Conservation (phyloP, 2,888 invertebrate species). For the Priocnemis perturbator region DNA sequence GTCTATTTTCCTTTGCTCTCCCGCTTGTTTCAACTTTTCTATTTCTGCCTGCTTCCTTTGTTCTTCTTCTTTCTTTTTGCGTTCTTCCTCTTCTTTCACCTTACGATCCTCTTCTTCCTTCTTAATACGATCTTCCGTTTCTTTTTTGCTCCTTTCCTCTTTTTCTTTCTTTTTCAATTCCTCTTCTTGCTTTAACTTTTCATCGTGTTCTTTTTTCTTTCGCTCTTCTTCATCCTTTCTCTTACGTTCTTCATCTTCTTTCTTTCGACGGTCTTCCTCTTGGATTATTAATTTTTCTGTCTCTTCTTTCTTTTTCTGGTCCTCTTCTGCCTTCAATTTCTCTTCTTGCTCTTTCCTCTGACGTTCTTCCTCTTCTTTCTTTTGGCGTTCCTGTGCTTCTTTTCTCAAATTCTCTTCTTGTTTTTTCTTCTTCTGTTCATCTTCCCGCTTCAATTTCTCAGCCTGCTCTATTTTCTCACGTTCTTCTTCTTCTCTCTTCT, state of each 20-base stretch:
- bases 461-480: not conserved
- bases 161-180: conserved; percentile 34
- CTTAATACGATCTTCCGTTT: conserved; percentile 36
- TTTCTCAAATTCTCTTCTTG: conserved; percentile 9
- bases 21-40: conserved; percentile 50
- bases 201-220: not conserved
- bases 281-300: too few species aligned
- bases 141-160: conserved; percentile 35
- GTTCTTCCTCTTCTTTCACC: conserved; percentile 31
- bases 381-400: conserved; percentile 18
- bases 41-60: conserved; percentile 65
- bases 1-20: conserved; percentile 44
- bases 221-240: conserved; percentile 1
- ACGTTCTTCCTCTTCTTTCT: not conserved
- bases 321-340: conserved; percentile 3
- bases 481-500: conserved; percentile 8
- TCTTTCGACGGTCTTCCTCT: too few species aligned
- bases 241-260: not conserved
- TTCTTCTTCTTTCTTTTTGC: conserved; percentile 37
- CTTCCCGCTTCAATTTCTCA: conserved; percentile 8
- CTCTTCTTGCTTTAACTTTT: conserved; percentile 31
- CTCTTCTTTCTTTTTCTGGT: conserved; percentile 15
- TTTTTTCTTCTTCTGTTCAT: conserved; percentile 11
- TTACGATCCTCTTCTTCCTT: conserved; percentile 29
- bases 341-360: conserved; percentile 10